phyloP scores from a whole-genome alignment of 2,888 invertebrate genomes.

The Tridacna crocea region DNA sequence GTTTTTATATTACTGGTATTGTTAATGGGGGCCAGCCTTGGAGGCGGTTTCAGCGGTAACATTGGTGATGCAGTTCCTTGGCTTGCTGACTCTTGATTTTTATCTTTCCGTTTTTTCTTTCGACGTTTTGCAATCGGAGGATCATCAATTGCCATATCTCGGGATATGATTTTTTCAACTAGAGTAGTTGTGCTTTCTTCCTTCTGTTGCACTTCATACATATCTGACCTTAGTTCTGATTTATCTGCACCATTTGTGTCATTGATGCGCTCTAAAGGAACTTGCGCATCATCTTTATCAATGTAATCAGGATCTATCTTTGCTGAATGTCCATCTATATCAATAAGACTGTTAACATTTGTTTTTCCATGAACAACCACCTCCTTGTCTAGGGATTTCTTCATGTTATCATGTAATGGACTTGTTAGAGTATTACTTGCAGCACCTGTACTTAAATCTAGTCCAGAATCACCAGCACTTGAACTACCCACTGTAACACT shows the following conservation, averaged over 20 bases:
- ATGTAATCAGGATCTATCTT: too few relatives aligned
- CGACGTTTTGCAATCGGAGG: slow-evolving; percentile 41
- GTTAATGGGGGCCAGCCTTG: slow-evolving; percentile 57
- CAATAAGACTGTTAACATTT: not conserved
- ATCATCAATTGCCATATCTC: slow-evolving; percentile 1
- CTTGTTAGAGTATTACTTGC: not conserved
- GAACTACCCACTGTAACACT: slow-evolving; percentile 52
- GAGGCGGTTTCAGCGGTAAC: slow-evolving; percentile 53
- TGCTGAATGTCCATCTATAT: not conserved
- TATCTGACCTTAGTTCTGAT: not conserved
- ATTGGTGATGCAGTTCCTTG: slow-evolving; percentile 28
- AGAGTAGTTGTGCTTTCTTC: not conserved
- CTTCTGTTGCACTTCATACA: not conserved
- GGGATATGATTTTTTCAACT: not conserved
- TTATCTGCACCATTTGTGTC: not conserved
- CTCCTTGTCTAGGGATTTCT: not conserved
- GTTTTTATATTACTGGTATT: slow-evolving; percentile 6
- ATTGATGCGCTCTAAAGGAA: not conserved
- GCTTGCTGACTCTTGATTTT: slow-evolving; percentile 29
- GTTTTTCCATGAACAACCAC: not conserved
- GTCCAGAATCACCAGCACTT: slow-evolving; percentile 72
- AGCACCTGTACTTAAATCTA: slow-evolving; percentile 66
- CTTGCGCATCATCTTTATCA: not conserved
- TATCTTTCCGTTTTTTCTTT: slow-evolving; percentile 52
- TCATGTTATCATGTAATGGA: not conserved